Conservation (phyloP, 92 coral and sea anemone species). For the Porites rus region DNA sequence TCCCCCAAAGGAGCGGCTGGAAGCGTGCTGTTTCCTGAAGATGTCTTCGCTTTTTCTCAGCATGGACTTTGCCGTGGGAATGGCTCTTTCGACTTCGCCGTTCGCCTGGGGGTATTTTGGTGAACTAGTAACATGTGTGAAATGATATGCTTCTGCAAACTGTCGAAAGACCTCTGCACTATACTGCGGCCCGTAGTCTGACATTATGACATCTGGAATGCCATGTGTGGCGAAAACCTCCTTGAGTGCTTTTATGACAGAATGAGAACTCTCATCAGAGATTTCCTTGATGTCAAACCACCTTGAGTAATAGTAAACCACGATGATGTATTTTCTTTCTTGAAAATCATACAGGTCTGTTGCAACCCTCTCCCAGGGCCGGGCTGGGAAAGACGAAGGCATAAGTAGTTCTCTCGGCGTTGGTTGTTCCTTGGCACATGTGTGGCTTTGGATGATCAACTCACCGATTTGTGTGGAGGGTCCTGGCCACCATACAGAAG, state of each 20-base stretch:
- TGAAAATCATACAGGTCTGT: constrained; percentile 17
- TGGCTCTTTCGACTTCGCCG: constrained; percentile 55
- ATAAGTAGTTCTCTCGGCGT: constrained; percentile 60
- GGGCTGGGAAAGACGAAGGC: constrained; percentile 52
- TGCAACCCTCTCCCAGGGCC: constrained; percentile 42
- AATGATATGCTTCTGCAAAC: constrained; percentile 48
- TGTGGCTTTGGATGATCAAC: constrained; percentile 49
- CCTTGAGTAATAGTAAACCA: constrained; percentile 62
- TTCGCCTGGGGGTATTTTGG: constrained; percentile 56
- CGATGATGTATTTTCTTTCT: constrained; percentile 17
- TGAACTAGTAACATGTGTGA: constrained; percentile 64
- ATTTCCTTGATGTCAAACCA: constrained; percentile 70
- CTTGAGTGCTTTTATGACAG: constrained; percentile 33
- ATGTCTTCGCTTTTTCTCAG: constrained; percentile 34
- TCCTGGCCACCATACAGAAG: constrained; percentile 76
- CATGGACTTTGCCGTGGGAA: constrained; percentile 44
- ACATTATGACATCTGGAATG: constrained; percentile 59
- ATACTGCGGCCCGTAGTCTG: constrained; percentile 71
- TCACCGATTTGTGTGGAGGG: constrained; percentile 20
- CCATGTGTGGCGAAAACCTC: constrained; percentile 65
- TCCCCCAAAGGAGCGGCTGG: no score
- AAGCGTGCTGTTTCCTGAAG: not conserved
- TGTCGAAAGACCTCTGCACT: constrained; percentile 54
- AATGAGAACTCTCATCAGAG: constrained; percentile 34
- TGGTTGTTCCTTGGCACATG: constrained; percentile 67